Conservation (phyloP, 2,888 invertebrate genomes). For the Ernsta delagoae region DNA sequence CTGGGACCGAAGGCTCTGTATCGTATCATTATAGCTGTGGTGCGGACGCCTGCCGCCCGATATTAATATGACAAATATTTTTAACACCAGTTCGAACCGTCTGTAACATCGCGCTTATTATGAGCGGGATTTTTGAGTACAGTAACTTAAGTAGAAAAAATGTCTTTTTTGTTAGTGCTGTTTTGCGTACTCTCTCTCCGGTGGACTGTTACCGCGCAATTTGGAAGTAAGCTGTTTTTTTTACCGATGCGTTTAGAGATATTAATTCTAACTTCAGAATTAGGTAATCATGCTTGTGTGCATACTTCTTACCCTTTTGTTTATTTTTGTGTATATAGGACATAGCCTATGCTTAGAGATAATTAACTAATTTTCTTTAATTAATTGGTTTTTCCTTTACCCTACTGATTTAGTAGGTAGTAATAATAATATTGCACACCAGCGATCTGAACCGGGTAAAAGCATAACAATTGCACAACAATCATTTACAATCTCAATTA, state of each 20-base stretch:
- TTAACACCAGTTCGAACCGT: constrained; percentile 21
- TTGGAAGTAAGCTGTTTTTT: constrained; percentile 69
- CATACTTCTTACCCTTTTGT: too few relatives aligned
- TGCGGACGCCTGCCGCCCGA: constrained; percentile 41
- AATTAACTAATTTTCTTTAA: too few relatives aligned
- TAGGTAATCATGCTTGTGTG: too few relatives aligned
- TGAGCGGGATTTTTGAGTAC: constrained; percentile 20
- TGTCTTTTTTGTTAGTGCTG: constrained; percentile 49
- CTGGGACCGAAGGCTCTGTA: constrained; percentile 67
- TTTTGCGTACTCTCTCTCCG: constrained; percentile 58
- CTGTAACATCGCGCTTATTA: constrained; percentile 20
- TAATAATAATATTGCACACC: constrained; percentile 6
- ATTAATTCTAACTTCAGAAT: too few relatives aligned
- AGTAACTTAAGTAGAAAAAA: constrained; percentile 37
- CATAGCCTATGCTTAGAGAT: too few relatives aligned
- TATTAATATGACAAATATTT: constrained; percentile 43
- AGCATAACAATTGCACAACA: constrained; percentile 22
- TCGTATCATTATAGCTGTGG: constrained; percentile 73
- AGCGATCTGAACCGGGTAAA: constrained; percentile 4
- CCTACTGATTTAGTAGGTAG: constrained; percentile 1
- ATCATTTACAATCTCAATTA: constrained; percentile 23
- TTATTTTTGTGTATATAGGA: too few relatives aligned
- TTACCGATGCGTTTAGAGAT: too few relatives aligned
- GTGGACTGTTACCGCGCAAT: constrained; percentile 69
- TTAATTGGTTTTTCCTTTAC: background rate